These are phyloP conservation scores for Bradysia coprophila DNA, from an alignment of 1,140 invertebrate genomes.

Conservation along the genomic window DNA sequence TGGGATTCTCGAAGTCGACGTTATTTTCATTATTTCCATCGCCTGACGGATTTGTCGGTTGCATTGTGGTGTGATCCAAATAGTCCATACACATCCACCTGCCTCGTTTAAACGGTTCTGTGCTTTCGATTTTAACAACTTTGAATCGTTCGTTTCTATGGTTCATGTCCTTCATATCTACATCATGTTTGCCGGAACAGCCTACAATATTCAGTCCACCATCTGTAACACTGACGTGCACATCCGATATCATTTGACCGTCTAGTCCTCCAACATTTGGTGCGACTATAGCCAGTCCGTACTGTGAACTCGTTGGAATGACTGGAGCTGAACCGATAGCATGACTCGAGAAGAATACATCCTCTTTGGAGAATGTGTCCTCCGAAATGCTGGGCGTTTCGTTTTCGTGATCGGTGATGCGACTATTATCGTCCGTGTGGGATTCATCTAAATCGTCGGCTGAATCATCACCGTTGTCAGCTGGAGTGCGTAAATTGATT, in stretches of 20 bases:
- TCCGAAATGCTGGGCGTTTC: conserved; percentile 72
- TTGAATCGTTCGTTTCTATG: conserved; percentile 77
- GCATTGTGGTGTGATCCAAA: conserved; percentile 61
- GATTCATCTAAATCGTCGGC: conserved; percentile 87
- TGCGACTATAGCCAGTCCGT: conserved; percentile 59
- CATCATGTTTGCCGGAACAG: conserved; percentile 37
- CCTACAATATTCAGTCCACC: conserved; percentile 43
- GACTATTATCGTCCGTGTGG: conserved; percentile 71
- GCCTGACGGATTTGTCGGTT: conserved; percentile 8
- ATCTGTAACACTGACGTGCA: conserved; percentile 40
- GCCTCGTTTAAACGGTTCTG: conserved; percentile 82
- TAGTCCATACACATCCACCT: conserved; percentile 94
- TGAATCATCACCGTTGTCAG: conserved; percentile 78
- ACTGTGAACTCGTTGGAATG: conserved; percentile 66
- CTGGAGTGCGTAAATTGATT: conserved; percentile 56
- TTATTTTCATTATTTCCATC: conserved; percentile 12
- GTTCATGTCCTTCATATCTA: conserved; percentile 47
- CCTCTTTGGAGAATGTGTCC: conserved; percentile 64
- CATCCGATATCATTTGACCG: conserved; percentile 18
- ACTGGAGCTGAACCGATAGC: conserved; percentile 58
- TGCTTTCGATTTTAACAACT: conserved; percentile 91
- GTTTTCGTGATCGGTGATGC: conserved; percentile 62
- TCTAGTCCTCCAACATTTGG: conserved; percentile 22
- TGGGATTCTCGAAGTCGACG: conserved; percentile 6
- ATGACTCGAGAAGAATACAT: conserved; percentile 58